A percentile compares a stretch with the other conserved stretches of the same genome.
Evolutionary conservation across 1,140 invertebrate genomes (phyloP).

Genomic region (Diuraphis noxia): DNA sequence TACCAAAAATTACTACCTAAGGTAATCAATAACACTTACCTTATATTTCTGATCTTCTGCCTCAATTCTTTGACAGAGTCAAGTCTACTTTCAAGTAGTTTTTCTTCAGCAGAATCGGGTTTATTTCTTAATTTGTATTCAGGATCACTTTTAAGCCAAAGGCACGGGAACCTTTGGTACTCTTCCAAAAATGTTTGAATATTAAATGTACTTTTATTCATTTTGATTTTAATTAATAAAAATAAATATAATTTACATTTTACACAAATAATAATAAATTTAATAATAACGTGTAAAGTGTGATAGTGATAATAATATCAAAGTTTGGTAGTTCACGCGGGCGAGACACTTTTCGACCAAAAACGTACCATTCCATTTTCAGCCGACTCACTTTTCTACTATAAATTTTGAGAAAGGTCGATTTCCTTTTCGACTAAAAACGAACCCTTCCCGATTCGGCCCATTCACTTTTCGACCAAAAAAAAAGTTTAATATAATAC

Average conservation of each 20-base stretch:
- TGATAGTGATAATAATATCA: too few relatives aligned
- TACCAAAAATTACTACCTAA: background rate
- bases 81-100: background rate
- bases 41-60: background rate
- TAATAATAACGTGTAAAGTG: too few relatives aligned
- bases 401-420: too few relatives aligned
- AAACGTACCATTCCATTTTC: too few relatives aligned
- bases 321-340: too few relatives aligned
- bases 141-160: background rate
- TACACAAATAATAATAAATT: background rate
- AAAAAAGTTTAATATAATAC: too few relatives aligned
- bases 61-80: background rate
- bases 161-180: background rate
- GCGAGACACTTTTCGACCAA: too few relatives aligned
- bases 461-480: too few relatives aligned
- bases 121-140: background rate
- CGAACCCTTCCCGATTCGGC: too few relatives aligned
- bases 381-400: too few relatives aligned
- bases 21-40: background rate
- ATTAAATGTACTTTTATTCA: background rate
- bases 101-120: background rate
- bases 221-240: background rate
- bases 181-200: conserved; percentile 12
- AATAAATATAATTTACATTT: background rate
- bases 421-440: too few relatives aligned